These are phyloP conservation scores for Lycodopsis pacificus DNA, from an alignment of 2,797 vertebrate genomes.

Conservation along the genomic window DNA sequence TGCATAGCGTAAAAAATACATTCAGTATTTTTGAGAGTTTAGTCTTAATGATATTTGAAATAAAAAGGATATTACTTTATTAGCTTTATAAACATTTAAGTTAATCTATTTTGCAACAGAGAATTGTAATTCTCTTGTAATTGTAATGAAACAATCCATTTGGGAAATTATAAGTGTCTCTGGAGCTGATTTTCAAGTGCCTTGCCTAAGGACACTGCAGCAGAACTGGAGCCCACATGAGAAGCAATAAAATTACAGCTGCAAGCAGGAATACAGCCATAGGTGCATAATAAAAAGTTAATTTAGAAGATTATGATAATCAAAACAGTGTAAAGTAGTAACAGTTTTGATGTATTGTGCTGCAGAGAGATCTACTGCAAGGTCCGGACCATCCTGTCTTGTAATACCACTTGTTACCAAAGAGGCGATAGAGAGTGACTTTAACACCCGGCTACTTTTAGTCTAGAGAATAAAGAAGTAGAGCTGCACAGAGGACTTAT, in stretches of 20 bases:
- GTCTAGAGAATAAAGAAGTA: no score
- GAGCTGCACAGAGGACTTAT: no score
- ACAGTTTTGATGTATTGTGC: neutral
- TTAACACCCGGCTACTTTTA: no score
- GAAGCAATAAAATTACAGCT: conserved; percentile 8
- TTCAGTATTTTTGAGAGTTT: neutral
- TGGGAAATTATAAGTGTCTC: neutral
- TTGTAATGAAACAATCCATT: neutral
- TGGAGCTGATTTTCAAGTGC: neutral
- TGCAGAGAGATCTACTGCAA: neutral
- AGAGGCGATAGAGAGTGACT: no score
- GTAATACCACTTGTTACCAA: neutral
- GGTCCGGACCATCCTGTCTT: neutral
- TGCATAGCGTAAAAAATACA: neutral
- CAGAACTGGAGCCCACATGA: neutral
- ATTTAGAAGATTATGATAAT: neutral
- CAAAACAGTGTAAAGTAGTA: neutral
- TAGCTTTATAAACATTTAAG: neutral
- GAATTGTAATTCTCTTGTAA: neutral
- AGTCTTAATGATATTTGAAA: neutral
- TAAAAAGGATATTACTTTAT: neutral
- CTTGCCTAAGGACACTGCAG: conserved; percentile 9
- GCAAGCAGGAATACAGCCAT: neutral
- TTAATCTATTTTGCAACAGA: neutral
- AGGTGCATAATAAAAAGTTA: neutral